These are phyloP conservation scores for Drosophila punjabiensis DNA, from an alignment of 1,140 invertebrate species.

Conservation along the genomic window DNA sequence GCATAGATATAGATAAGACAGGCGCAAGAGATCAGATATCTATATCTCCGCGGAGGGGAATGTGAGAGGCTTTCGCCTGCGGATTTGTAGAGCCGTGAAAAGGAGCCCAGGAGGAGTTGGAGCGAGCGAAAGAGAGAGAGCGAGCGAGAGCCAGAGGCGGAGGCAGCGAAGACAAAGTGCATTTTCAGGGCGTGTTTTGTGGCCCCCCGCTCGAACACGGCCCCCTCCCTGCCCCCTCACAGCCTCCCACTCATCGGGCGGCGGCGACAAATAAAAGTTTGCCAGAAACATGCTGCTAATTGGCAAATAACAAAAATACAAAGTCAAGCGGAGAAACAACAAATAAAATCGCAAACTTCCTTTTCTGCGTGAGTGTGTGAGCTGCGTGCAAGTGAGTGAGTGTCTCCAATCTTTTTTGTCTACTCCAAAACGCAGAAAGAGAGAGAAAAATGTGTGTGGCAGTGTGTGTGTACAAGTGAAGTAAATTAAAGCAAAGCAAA, in stretches of 20 bases:
- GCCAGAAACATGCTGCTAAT: conserved; percentile 38
- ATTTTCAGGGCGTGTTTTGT: conserved; percentile 58
- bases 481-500: conserved; percentile 74
- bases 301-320: conserved; percentile 16
- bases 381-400: conserved; percentile 19
- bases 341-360: conserved; percentile 67
- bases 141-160: conserved; percentile 40
- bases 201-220: conserved; percentile 28
- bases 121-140: conserved; percentile 12
- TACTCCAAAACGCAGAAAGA: conserved; percentile 74
- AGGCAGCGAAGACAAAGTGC: conserved; percentile 52
- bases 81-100: conserved; percentile 23
- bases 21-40: conserved; percentile 40
- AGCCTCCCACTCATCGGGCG: conserved; percentile 22
- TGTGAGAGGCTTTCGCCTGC: conserved; percentile 9
- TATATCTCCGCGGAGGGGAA: conserved; percentile 24
- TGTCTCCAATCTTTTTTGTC: conserved; percentile 66
- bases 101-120: conserved; percentile 12
- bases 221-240: conserved; percentile 6
- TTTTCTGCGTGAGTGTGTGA: conserved; percentile 61
- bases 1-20: conserved; percentile 65
- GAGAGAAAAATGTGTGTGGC: conserved; percentile 52
- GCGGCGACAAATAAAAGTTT: conserved; percentile 27
- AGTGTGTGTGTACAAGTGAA: conserved; percentile 46
- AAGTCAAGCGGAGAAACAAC: conserved; percentile 12